These are phyloP conservation scores for Calonectris borealis DNA, from an alignment of 2,113 vertebrate genomes.

Conservation along the genomic window DNA sequence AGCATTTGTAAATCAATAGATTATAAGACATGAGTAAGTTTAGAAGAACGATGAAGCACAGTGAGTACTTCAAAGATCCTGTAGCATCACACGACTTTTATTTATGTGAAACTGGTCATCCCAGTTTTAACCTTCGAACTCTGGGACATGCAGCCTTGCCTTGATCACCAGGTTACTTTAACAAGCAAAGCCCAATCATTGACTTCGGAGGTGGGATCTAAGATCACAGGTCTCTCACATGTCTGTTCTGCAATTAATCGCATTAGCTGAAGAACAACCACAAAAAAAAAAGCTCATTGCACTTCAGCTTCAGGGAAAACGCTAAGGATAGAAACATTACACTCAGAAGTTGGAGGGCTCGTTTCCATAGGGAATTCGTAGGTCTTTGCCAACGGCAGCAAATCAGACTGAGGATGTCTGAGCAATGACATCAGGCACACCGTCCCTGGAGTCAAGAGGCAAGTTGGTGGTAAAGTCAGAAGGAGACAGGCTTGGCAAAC, in stretches of 20 bases:
- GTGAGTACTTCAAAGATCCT: background rate
- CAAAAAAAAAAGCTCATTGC: background rate
- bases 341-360: background rate
- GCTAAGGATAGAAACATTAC: conserved; percentile 50
- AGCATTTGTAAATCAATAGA: background rate
- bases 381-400: conserved; percentile 17
- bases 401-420: conserved; percentile 16
- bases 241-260: background rate
- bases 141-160: background rate
- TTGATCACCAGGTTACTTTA: conserved; percentile 8
- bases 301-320: conserved; percentile 8
- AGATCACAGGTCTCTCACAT: conserved; percentile 9
- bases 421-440: conserved; percentile 31
- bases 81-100: background rate
- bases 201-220: background rate
- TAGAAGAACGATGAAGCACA: conserved; percentile 15
- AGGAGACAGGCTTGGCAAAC: background rate
- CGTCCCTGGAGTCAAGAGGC: background rate
- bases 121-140: conserved; percentile 1
- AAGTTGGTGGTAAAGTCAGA: background rate
- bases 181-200: background rate
- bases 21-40: conserved; percentile 1
- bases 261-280: background rate
- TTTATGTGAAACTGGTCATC: conserved; percentile 4
- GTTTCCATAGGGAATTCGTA: background rate